Conservation (phyloP, 2,797 vertebrate genomes). For the Erethizon dorsatum region DNA sequence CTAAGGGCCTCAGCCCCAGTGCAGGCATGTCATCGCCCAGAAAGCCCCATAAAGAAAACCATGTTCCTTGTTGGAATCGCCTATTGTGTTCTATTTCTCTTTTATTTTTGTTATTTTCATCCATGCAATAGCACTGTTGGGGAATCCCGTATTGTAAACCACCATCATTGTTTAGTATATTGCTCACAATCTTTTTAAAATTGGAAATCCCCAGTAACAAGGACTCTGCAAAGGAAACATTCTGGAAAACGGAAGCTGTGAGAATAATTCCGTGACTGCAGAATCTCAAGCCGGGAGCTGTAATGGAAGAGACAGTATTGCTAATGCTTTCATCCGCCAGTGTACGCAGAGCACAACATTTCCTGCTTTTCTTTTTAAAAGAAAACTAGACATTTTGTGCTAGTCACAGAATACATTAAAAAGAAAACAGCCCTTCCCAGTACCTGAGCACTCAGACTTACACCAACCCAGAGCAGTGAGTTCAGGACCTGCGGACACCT, state of each 20-base stretch:
- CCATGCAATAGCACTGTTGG: neutral
- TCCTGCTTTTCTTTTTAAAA: conserved; percentile 77
- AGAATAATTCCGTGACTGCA: conserved; percentile 67
- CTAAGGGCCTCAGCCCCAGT: too few species aligned
- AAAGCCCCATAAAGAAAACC: neutral
- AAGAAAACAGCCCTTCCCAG: neutral
- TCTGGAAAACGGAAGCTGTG: conserved; percentile 66
- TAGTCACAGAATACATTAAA: conserved; percentile 68
- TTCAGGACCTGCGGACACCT: conserved; percentile 76
- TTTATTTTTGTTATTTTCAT: conserved; percentile 5
- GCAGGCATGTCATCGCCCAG: neutral
- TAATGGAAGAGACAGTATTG: conserved; percentile 78
- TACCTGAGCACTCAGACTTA: neutral
- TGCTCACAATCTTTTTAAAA: neutral
- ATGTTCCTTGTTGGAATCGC: neutral
- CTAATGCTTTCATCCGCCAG: conserved; percentile 78
- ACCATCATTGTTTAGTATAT: neutral
- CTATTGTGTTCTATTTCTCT: neutral
- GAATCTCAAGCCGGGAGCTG: conserved; percentile 57
- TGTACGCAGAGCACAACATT: conserved; percentile 71
- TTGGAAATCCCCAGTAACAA: conserved; percentile 68
- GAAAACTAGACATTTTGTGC: conserved; percentile 72
- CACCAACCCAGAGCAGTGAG: neutral
- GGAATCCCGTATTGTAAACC: conserved; percentile 20
- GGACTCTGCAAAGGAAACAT: neutral